Evolutionary conservation across 2,113 vertebrate genomes (phyloP).

Genomic region (Andinoacara biseriatus): DNA sequence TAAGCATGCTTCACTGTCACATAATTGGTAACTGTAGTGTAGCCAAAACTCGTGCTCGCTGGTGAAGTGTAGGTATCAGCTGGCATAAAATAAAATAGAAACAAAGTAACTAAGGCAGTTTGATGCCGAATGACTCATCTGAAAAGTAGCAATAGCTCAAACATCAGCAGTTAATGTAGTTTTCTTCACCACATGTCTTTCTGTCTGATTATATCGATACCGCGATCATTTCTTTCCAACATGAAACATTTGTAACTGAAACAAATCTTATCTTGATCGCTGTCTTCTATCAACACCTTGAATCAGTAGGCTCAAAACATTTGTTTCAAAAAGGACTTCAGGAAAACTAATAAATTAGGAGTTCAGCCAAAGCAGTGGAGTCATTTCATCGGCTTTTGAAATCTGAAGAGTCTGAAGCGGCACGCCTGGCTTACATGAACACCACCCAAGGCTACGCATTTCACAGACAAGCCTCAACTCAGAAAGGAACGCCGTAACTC

Average conservation of each 20-base stretch:
- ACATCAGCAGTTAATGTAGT: background rate
- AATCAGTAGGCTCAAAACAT: background rate
- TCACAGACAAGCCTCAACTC: conserved; percentile 68
- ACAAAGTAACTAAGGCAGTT: background rate
- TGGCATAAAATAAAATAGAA: background rate
- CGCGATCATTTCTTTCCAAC: background rate
- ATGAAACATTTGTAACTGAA: background rate
- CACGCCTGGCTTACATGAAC: conserved; percentile 33
- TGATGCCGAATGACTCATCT: background rate
- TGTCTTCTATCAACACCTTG: accelerated
- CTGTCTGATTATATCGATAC: background rate
- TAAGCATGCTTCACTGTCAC: background rate
- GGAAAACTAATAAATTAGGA: background rate
- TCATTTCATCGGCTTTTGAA: conserved; percentile 33
- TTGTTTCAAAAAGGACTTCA: background rate
- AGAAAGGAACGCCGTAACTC: conserved; percentile 49
- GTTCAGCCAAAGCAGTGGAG: background rate
- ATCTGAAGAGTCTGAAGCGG: conserved; percentile 11
- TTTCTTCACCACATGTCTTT: background rate
- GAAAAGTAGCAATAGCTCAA: background rate
- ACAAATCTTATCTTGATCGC: background rate
- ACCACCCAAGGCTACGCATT: conserved; percentile 63
- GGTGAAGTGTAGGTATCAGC: background rate
- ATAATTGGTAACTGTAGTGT: background rate
- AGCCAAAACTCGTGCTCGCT: background rate